Conservation (phyloP, 2,113 vertebrate genomes). For the Junco hyemalis region DNA sequence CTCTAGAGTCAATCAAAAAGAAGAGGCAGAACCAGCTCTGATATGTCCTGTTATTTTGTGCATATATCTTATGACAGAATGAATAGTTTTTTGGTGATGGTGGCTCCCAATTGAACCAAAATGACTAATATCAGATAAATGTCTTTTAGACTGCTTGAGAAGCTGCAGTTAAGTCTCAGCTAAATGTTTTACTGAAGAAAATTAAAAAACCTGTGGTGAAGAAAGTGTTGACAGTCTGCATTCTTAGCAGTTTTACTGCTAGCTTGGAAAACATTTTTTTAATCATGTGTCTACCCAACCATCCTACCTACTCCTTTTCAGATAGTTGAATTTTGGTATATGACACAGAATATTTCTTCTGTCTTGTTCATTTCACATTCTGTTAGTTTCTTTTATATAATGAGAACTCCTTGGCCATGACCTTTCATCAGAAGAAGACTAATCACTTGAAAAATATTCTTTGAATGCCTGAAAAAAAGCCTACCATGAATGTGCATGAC, state of each 20-base stretch:
- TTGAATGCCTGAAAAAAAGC: slow-evolving; percentile 8
- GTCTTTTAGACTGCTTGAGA: background rate
- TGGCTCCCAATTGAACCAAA: background rate
- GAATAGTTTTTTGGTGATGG: background rate
- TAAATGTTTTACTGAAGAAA: background rate
- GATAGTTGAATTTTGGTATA: background rate
- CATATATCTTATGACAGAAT: background rate
- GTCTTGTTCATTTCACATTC: slow-evolving; percentile 38
- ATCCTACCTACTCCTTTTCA: background rate
- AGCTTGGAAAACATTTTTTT: slow-evolving; percentile 9
- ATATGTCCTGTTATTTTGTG: background rate
- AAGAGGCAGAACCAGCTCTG: background rate
- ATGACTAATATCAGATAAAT: background rate
- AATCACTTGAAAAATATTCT: slow-evolving; percentile 18
- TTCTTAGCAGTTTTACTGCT: slow-evolving; percentile 2
- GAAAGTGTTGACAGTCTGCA: background rate
- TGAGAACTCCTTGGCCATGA: slow-evolving; percentile 30
- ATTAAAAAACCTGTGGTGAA: background rate
- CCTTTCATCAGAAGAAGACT: slow-evolving; percentile 32
- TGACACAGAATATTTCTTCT: slow-evolving; percentile 18
- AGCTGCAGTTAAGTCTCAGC: background rate
- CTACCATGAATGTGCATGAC: background rate
- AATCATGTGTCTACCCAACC: slow-evolving; percentile 5
- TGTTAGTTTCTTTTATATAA: slow-evolving; percentile 33
- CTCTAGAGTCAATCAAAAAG: background rate